These are phyloP conservation scores for Oxystoma pomonae DNA, from an alignment of 2,888 invertebrate genomes.

Conservation along the genomic window DNA sequence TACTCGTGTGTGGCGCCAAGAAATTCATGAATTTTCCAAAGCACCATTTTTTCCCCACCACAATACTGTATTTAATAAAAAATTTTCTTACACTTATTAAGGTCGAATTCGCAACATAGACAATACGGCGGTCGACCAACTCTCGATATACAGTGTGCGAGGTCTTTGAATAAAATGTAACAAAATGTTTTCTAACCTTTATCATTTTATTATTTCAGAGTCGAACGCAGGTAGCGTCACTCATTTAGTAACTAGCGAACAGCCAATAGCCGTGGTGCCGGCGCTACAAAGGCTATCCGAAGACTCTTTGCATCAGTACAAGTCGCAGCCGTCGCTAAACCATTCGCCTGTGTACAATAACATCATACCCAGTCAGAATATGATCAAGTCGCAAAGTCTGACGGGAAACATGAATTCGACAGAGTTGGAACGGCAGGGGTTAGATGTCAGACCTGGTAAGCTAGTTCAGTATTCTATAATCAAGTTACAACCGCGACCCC, in stretches of 20 bases:
- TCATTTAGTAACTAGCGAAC: slow-evolving; percentile 61
- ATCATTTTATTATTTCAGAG: slow-evolving; percentile 53
- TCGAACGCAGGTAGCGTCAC: slow-evolving; percentile 63
- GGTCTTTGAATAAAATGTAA: too few relatives aligned
- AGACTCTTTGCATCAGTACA: slow-evolving; percentile 34
- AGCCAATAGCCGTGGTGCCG: slow-evolving; percentile 53
- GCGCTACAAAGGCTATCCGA: slow-evolving; percentile 38
- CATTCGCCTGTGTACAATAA: slow-evolving; percentile 47
- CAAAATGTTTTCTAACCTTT: slow-evolving; percentile 5
- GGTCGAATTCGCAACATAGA: too few relatives aligned
- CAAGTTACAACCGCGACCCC: too few relatives aligned
- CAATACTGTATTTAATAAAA: too few relatives aligned
- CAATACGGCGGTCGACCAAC: too few relatives aligned
- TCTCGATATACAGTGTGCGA: too few relatives aligned
- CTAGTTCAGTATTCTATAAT: too few relatives aligned
- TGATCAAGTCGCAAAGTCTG: slow-evolving; percentile 42
- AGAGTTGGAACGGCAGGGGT: slow-evolving; percentile 16
- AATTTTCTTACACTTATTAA: too few relatives aligned
- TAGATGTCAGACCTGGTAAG: neutral
- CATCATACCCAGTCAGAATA: slow-evolving; percentile 28
- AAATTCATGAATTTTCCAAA: too few relatives aligned
- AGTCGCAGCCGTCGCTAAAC: slow-evolving; percentile 46
- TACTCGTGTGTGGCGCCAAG: too few relatives aligned
- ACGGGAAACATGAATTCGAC: slow-evolving; percentile 37
- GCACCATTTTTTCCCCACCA: too few relatives aligned